Evolutionary conservation across 2,113 vertebrate genomes (phyloP).

Genomic region (Smithornis capensis): DNA sequence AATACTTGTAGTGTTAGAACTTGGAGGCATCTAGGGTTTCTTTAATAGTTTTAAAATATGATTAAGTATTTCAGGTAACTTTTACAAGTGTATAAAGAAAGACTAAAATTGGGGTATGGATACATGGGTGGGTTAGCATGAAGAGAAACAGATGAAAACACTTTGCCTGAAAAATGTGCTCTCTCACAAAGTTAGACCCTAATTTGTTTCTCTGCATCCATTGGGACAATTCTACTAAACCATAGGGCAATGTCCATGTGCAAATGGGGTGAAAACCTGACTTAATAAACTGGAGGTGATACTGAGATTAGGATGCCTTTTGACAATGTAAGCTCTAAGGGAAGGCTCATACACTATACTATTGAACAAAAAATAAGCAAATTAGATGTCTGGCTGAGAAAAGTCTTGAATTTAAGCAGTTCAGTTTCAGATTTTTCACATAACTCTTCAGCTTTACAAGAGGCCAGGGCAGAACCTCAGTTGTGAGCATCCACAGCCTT

Average conservation of each 20-base stretch:
- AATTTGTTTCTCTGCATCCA: neutral
- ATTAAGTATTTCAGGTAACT: neutral
- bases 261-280: neutral
- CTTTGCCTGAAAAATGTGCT: neutral
- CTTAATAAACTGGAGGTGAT: neutral
- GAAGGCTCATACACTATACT: neutral
- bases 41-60: neutral
- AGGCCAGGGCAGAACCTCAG: neutral
- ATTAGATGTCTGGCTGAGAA: neutral
- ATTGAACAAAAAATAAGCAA: neutral
- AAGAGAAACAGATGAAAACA: neutral
- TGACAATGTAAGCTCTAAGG: neutral
- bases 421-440: neutral
- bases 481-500: neutral
- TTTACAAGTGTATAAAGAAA: neutral
- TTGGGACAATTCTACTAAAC: neutral
- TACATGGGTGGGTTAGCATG: neutral
- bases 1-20: conserved; percentile 7
- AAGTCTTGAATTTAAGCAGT: neutral
- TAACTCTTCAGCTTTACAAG: neutral
- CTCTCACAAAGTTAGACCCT: neutral
- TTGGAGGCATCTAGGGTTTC: neutral
- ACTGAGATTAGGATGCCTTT: neutral
- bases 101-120: neutral
- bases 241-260: neutral